phyloP scores from a whole-genome alignment of 2,797 vertebrate genomes.

The Galaxias olidus region DNA sequence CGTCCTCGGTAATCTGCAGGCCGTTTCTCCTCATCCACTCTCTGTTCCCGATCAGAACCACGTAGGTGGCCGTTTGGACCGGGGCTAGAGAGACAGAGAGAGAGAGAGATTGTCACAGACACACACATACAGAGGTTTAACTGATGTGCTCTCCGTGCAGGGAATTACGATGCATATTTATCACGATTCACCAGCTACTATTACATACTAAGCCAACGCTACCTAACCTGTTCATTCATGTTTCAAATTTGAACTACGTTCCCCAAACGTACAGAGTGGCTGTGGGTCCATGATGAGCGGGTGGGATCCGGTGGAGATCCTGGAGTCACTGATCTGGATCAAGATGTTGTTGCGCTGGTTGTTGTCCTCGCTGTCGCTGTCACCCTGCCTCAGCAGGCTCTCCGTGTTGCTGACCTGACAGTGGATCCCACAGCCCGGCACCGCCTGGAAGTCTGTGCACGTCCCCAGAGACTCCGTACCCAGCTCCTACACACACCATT shows the following conservation, averaged over 20 bases:
- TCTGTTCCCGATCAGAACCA: slow-evolving; percentile 90
- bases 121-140: background rate
- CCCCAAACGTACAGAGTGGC: slow-evolving; percentile 76
- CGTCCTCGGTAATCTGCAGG: slow-evolving; percentile 79
- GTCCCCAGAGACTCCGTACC: slow-evolving; percentile 81
- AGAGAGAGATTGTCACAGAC: background rate
- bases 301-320: slow-evolving; percentile 59
- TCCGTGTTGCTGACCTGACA: slow-evolving; percentile 88
- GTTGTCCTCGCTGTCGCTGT: slow-evolving; percentile 68
- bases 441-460: slow-evolving; percentile 91
- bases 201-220: too few relatives aligned
- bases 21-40: slow-evolving; percentile 97
- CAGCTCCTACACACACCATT: slow-evolving; percentile 79
- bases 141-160: background rate
- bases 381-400: slow-evolving; percentile 67
- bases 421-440: slow-evolving; percentile 95
- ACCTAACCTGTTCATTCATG: too few relatives aligned
- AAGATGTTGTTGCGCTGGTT: slow-evolving; percentile 79
- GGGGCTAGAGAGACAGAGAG: slow-evolving; percentile 42
- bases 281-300: slow-evolving; percentile 87
- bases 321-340: slow-evolving; percentile 80
- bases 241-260: too few relatives aligned
- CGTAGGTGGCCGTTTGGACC: too few relatives aligned
- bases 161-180: background rate
- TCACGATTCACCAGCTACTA: too few relatives aligned